These are phyloP conservation scores for Chelonia mydas DNA, from an alignment of 2,797 vertebrate species.

Conservation along the genomic window DNA sequence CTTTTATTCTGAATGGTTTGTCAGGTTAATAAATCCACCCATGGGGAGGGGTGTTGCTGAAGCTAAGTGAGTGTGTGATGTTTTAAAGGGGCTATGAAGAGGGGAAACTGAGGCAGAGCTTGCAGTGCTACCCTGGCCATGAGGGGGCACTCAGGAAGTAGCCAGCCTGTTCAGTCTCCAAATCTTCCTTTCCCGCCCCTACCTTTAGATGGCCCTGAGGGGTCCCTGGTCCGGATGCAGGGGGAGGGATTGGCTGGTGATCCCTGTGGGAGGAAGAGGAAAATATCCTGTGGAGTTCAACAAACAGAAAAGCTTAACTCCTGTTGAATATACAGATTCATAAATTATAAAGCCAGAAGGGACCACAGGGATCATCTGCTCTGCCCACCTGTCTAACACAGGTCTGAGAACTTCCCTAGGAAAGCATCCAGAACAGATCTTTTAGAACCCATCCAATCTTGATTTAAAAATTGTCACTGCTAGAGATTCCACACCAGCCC, in stretches of 20 bases:
- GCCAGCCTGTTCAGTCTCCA: background rate
- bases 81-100: background rate
- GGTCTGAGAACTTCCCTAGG: too few species aligned
- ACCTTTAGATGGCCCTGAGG: background rate
- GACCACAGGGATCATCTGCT: too few species aligned
- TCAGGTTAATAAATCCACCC: too few species aligned
- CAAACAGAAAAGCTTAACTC: background rate
- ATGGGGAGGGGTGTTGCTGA: too few species aligned
- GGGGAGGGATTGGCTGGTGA: background rate
- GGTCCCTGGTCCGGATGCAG: rapidly evolving
- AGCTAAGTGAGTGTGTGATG: background rate
- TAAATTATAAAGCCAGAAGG: too few species aligned
- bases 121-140: background rate
- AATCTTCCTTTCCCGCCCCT: background rate
- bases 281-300: background rate
- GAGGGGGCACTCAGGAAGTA: too few species aligned
- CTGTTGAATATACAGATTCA: background rate
- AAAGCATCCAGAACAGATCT: too few species aligned
- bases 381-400: too few species aligned
- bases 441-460: too few species aligned
- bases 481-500: too few species aligned
- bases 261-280: background rate
- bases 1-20: too few species aligned
- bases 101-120: background rate
- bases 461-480: too few species aligned